phyloP scores from a whole-genome alignment of 2,113 vertebrate species.

The Siniperca knerii region DNA sequence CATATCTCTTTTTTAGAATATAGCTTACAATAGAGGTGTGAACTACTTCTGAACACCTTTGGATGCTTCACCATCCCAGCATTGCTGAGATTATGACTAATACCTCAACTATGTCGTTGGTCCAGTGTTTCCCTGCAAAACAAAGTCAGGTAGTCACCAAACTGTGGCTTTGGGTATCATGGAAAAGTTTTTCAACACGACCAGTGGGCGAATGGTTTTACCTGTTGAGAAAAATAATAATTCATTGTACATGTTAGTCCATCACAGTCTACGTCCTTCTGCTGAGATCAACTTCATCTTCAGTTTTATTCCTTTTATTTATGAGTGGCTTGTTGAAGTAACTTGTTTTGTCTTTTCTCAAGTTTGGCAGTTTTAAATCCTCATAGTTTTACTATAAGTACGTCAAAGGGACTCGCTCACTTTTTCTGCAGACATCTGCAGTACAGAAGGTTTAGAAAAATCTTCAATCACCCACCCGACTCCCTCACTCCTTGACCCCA shows the following conservation, averaged over 20 bases:
- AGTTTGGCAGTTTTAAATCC: not conserved
- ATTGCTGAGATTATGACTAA: slow-evolving; percentile 41
- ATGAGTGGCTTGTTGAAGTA: not conserved
- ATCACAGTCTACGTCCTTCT: not conserved
- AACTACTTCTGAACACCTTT: not conserved
- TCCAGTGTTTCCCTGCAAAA: not conserved
- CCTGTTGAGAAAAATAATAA: not conserved
- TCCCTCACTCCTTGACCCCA: not conserved
- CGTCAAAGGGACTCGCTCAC: not conserved
- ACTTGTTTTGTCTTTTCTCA: not conserved
- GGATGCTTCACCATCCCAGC: slow-evolving; percentile 6
- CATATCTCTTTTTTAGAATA: not conserved
- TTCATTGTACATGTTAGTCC: not conserved
- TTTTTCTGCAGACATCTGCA: not conserved
- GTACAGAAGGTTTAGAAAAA: slow-evolving; percentile 1
- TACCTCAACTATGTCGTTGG: slow-evolving; percentile 36
- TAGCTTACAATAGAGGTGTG: not conserved
- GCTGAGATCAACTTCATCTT: not conserved
- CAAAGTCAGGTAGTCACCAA: not conserved
- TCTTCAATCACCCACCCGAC: not conserved
- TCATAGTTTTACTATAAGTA: not conserved
- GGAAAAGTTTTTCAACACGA: not conserved
- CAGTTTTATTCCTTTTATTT: not conserved
- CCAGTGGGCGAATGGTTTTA: not conserved
- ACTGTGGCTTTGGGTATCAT: not conserved